phyloP scores from a whole-genome alignment of 2,113 vertebrate genomes.

The Phaetusa simplex region DNA sequence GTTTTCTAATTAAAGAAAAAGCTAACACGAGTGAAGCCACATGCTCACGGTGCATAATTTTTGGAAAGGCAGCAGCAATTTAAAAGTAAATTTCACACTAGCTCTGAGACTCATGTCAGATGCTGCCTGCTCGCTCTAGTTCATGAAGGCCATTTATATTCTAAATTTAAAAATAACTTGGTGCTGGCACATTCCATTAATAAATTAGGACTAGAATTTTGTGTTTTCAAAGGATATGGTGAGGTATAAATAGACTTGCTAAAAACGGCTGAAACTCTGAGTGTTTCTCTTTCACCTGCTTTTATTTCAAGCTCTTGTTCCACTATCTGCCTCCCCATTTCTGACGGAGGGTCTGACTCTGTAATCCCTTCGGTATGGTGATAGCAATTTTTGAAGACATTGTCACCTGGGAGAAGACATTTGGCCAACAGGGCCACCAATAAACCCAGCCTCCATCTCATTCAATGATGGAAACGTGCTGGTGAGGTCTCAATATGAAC shows the following conservation, averaged over 20 bases:
- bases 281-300: slow-evolving; percentile 58
- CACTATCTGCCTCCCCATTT: not conserved
- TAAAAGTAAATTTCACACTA: slow-evolving; percentile 77
- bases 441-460: not conserved
- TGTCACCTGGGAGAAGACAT: not conserved
- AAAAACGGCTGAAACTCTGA: slow-evolving; percentile 41
- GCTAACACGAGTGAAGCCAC: slow-evolving; percentile 60
- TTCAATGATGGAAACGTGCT: not conserved
- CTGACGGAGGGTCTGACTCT: not conserved
- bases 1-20: slow-evolving; percentile 75
- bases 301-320: slow-evolving; percentile 25
- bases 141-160: slow-evolving; percentile 77
- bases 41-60: slow-evolving; percentile 78
- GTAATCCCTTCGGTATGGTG: not conserved
- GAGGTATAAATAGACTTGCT: slow-evolving; percentile 61
- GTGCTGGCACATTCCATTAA: slow-evolving; percentile 71
- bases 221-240: slow-evolving; percentile 63
- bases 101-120: slow-evolving; percentile 72
- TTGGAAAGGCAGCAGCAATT: slow-evolving; percentile 70
- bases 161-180: slow-evolving; percentile 74
- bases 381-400: not conserved
- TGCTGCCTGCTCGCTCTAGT: slow-evolving; percentile 72
- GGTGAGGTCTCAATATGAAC: not conserved
- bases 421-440: not conserved
- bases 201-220: slow-evolving; percentile 70